Base-by-base conservation (phyloP, 2,113 vertebrate species). In the Platycercus adscitus region DNA sequence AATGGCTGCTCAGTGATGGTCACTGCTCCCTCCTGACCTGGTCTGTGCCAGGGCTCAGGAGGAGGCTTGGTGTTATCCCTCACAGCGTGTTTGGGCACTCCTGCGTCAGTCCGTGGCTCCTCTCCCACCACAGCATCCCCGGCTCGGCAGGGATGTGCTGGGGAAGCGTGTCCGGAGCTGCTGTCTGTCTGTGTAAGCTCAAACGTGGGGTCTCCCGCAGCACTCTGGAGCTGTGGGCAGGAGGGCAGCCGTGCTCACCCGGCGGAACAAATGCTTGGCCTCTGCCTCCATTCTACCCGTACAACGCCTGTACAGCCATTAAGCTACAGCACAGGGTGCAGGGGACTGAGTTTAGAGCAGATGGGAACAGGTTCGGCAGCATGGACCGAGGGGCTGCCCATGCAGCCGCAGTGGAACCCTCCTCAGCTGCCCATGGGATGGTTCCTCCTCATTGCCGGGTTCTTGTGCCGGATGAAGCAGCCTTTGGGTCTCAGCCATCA, bases 121-220 rank as follows among this genome's bases (percentile, higher is more conserved):
- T 53, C 39, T 60, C 55, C 55, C 4, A 10, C 49, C 19, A 3
- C 76, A 31, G 49, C 9, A 3, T 33, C 33, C 33, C 47, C 8
- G 2, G 10, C 0, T 0, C 0, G 0, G 66, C 79, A 88, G 50
- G 17, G n/a, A 19, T 21, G 20, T 1, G 10, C 49, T 64, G n/a
- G 26, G n/a, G 13, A 35, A 39, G 43, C 7, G 1, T 17, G 15
- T 21, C 16, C 3, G 4, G 55, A 33, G 39, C 13, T 75, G 17
- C 66, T 75, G 3, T 39, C 12, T 43, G 4, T 5, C 19, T 1
- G 0, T 31, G 71, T 25, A 25, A 17, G 20, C 35, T 49, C 26
- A 7, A 21, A 25, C 2, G 1, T 0, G 0, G 24, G 28, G 14
- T 83, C 31, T 65, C 1, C 53, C 55, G 8, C 8, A 7, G 61